Conservation (phyloP, 1,140 invertebrate species). For the Coenobita brevimanus region DNA sequence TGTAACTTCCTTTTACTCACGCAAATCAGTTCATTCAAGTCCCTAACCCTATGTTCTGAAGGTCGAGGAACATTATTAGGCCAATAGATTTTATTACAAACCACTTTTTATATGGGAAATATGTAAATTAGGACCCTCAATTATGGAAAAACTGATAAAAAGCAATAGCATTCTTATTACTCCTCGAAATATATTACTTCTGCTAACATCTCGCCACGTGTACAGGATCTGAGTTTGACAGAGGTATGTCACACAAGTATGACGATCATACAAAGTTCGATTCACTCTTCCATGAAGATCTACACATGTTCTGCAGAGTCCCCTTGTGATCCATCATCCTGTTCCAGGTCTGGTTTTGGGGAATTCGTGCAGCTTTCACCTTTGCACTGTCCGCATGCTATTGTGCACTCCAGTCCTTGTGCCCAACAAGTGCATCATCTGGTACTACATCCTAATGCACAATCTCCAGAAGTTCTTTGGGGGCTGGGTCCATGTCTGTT, state of each 20-base stretch:
- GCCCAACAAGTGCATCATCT: slow-evolving; percentile 4
- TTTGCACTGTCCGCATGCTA: not conserved
- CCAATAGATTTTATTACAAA: not conserved
- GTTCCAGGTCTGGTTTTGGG: not conserved
- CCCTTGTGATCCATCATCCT: not conserved
- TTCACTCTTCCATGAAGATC: too few relatives aligned
- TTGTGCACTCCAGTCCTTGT: slow-evolving; percentile 23
- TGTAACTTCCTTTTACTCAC: not conserved
- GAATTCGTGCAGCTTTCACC: not conserved
- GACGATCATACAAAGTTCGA: too few relatives aligned
- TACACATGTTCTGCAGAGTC: not conserved
- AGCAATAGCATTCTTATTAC: not conserved
- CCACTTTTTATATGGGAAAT: not conserved
- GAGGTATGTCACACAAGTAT: too few relatives aligned
- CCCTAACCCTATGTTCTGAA: slow-evolving; percentile 10
- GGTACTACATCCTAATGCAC: slow-evolving; percentile 16
- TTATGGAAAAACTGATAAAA: not conserved
- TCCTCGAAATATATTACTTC: not conserved
- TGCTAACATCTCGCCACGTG: not conserved
- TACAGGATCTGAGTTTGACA: not conserved
- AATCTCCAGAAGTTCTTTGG: slow-evolving; percentile 24
- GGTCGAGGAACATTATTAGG: not conserved
- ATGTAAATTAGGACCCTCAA: not conserved
- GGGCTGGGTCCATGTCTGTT: slow-evolving; percentile 9
- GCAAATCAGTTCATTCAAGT: not conserved